Percentiles rank a stretch among this genome's conserved stretches.
Evolutionary conservation across 1,140 invertebrate species (phyloP).

Genomic region (Drosophila bocki): DNA sequence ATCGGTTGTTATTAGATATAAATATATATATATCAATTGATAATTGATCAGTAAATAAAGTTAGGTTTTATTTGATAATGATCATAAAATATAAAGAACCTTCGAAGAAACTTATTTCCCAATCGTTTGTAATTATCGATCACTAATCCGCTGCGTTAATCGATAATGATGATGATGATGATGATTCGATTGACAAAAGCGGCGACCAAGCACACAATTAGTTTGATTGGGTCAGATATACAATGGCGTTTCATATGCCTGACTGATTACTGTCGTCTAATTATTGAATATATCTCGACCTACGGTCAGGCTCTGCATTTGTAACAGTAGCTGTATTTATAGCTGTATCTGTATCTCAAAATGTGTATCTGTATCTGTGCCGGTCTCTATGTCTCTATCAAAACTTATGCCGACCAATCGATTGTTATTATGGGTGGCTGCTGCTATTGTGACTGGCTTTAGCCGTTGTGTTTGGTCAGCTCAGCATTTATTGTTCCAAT

Average conservation of each 20-base stretch:
- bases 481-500: slow-evolving; percentile 54
- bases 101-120: neutral
- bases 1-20: neutral
- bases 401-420: slow-evolving; percentile 54
- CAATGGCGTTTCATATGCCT: slow-evolving; percentile 36
- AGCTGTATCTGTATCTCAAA: neutral
- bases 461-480: slow-evolving; percentile 35
- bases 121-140: neutral
- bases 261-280: slow-evolving; percentile 33
- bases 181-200: slow-evolving; percentile 22
- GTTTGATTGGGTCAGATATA: slow-evolving; percentile 31
- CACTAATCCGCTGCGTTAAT: slow-evolving; percentile 18
- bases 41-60: no score
- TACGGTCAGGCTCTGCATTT: slow-evolving; percentile 7
- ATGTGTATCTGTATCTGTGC: slow-evolving; percentile 16
- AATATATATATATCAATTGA: no score
- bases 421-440: slow-evolving; percentile 35
- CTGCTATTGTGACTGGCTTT: slow-evolving; percentile 21
- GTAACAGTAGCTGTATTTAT: slow-evolving; percentile 4
- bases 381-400: slow-evolving; percentile 45
- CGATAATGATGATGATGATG: neutral
- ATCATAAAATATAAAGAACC: neutral
- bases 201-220: slow-evolving; percentile 14
- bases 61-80: neutral
- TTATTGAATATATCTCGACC: slow-evolving; percentile 24